Percentiles rank a stretch among this genome's conserved stretches.
Evolutionary conservation across 2,797 vertebrate species (phyloP).

Genomic region (Enteromius viviparus): DNA sequence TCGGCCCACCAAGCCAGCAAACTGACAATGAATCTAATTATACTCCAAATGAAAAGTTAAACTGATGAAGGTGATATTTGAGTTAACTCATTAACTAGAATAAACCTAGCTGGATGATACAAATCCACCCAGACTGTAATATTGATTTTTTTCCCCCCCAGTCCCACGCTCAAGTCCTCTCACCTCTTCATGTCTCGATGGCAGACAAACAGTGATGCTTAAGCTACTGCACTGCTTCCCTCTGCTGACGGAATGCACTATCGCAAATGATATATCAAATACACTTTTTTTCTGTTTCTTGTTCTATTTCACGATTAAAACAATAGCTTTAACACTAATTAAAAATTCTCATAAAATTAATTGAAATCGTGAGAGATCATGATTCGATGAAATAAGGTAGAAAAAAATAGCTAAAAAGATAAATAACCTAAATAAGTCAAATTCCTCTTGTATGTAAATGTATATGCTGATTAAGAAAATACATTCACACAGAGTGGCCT

Average conservation of each 20-base stretch:
- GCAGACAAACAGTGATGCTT: not conserved
- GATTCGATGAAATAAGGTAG: no score
- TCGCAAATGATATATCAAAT: not conserved
- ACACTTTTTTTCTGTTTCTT: not conserved
- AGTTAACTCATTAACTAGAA: constrained; percentile 13
- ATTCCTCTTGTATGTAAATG: not conserved
- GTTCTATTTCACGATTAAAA: not conserved
- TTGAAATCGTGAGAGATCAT: not conserved
- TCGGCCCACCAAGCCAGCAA: not conserved
- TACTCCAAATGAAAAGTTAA: not conserved
- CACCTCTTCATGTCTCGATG: not conserved
- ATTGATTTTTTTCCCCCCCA: not conserved
- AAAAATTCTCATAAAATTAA: not conserved
- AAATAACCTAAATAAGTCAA: not conserved
- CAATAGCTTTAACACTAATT: not conserved
- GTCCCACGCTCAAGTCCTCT: not conserved
- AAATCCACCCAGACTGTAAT: not conserved
- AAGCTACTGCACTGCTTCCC: constrained; percentile 16
- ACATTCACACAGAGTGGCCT: not conserved
- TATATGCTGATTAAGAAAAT: not conserved
- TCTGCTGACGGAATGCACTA: constrained; percentile 1
- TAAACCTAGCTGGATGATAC: not conserved
- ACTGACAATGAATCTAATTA: not conserved
- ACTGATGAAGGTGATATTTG: not conserved
- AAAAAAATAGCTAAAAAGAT: no score